These are phyloP conservation scores for Phalloptychus januarius DNA, from an alignment of 2,797 vertebrate species.

Conservation along the genomic window DNA sequence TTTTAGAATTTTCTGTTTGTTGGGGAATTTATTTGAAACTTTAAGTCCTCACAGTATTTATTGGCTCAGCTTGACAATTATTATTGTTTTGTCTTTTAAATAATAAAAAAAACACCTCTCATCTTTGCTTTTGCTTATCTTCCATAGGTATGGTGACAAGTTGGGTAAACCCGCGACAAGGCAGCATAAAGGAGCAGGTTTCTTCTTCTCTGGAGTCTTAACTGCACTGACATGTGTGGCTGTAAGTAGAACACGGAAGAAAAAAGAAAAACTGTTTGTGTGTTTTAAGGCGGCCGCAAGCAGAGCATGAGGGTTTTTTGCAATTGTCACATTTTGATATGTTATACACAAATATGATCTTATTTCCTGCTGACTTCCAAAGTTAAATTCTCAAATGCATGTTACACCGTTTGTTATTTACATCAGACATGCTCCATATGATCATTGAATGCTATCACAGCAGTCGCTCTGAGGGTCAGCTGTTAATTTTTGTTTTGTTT, in stretches of 20 bases:
- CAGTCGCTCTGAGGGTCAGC: conserved; percentile 10
- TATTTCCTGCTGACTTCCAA: neutral
- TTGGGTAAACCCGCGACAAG: conserved; percentile 66
- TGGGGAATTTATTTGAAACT: neutral
- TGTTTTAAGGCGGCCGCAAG: neutral
- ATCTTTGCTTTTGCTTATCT: conserved; percentile 11
- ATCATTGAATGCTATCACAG: conserved; percentile 3
- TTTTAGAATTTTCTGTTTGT: neutral
- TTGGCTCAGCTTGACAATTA: neutral
- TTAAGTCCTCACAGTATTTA: neutral
- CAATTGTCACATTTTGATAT: neutral
- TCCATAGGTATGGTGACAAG: conserved; percentile 80
- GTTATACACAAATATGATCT: neutral
- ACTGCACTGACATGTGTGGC: conserved; percentile 86
- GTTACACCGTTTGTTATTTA: neutral
- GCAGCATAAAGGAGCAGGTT: conserved; percentile 82
- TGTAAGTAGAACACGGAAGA: conserved; percentile 52
- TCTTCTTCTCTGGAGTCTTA: conserved; percentile 93
- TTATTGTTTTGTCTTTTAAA: neutral
- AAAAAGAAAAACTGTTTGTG: neutral
- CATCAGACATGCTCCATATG: neutral
- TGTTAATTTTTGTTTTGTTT: neutral
- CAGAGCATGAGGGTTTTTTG: neutral
- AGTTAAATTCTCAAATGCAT: neutral
- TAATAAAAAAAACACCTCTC: neutral